Percentiles rank a stretch among this genome's conserved stretches.
Conservation (phyloP, 2,113 vertebrate genomes). For the Eudorcas thomsonii region DNA sequence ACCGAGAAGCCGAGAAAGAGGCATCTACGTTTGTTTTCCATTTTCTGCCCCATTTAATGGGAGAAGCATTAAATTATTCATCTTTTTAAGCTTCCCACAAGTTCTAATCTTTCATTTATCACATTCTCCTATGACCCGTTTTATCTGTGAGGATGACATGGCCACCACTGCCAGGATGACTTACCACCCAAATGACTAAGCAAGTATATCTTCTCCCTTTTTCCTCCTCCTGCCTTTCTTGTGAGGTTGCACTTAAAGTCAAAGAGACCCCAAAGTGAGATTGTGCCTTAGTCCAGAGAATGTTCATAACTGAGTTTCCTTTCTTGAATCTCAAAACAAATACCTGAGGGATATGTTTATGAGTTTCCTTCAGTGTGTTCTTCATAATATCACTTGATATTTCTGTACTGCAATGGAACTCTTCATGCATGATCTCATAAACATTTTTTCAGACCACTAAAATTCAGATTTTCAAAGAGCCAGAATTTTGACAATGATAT, state of each 20-base stretch:
- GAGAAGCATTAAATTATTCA: neutral
- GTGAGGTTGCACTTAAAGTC: neutral
- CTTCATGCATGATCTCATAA: no score
- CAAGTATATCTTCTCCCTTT: fast-evolving
- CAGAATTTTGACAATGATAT: neutral
- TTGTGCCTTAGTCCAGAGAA: no score
- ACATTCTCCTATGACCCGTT: neutral
- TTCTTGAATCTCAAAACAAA: neutral
- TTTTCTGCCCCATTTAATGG: neutral
- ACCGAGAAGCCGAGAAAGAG: neutral
- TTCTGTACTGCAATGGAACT: neutral
- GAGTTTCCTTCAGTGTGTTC: neutral
- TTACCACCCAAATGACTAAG: neutral
- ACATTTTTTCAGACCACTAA: neutral
- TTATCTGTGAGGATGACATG: neutral
- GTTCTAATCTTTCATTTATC: neutral
- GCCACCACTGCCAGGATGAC: no score
- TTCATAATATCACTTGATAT: neutral
- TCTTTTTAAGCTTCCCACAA: no score
- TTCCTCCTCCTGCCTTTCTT: neutral
- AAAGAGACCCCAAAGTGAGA: neutral
- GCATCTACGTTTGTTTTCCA: neutral
- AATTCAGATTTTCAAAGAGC: neutral
- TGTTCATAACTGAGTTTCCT: neutral
- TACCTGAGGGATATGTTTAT: neutral